phyloP scores from a whole-genome alignment of 2,797 vertebrate genomes.

The Melanogrammus aeglefinus region DNA sequence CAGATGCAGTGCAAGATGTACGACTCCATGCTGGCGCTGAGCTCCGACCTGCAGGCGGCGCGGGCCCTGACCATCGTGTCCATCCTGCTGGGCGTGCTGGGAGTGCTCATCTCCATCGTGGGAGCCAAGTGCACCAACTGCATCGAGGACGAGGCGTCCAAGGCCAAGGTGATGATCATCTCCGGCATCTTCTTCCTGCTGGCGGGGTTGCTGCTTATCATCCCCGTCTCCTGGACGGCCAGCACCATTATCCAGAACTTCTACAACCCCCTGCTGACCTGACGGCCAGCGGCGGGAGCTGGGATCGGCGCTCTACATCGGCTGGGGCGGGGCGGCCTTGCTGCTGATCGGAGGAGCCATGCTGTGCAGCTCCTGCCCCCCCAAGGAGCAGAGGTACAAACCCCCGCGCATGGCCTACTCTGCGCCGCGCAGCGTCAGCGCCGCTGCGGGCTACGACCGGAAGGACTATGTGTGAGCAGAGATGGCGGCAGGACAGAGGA shows the following conservation, averaged over 20 bases:
- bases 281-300: slow-evolving; percentile 80
- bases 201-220: slow-evolving; percentile 79
- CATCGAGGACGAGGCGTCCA: slow-evolving; percentile 84
- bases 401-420: slow-evolving; percentile 83
- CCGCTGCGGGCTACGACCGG: slow-evolving; percentile 78
- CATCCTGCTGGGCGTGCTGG: slow-evolving; percentile 83
- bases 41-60: slow-evolving; percentile 85
- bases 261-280: slow-evolving; percentile 78
- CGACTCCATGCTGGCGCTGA: slow-evolving; percentile 83
- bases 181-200: slow-evolving; percentile 85
- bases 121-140: slow-evolving; percentile 96
- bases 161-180: slow-evolving; percentile 90
- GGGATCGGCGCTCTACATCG: slow-evolving; percentile 85
- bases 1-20: slow-evolving; percentile 92
- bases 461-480: slow-evolving; percentile 88
- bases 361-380: slow-evolving; percentile 89
- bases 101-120: slow-evolving; percentile 82
- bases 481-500: not conserved
- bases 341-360: slow-evolving; percentile 85
- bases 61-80: slow-evolving; percentile 83
- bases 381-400: slow-evolving; percentile 81
- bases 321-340: slow-evolving; percentile 81
- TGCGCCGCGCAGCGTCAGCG: slow-evolving; percentile 75
- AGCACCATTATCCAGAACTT: slow-evolving; percentile 83
- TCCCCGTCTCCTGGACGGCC: slow-evolving; percentile 89